phyloP scores from a whole-genome alignment of 1,140 invertebrate species.

The Rhizoglyphus robini region DNA sequence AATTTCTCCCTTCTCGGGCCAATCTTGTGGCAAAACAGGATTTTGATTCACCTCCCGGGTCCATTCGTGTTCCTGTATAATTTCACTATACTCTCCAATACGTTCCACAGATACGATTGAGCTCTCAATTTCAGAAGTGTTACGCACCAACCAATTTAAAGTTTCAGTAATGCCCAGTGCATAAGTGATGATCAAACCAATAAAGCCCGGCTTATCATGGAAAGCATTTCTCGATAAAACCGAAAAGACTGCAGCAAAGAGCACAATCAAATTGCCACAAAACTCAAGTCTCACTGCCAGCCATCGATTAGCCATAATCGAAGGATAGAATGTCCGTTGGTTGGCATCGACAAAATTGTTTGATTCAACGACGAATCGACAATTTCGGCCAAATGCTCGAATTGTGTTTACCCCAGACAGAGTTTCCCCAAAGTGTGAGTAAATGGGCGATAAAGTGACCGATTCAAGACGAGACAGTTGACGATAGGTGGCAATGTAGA shows the following conservation, averaged over 20 bases:
- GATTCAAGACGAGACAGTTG: conserved; percentile 36
- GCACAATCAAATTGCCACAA: too few relatives aligned
- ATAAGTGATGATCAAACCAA: conserved; percentile 79
- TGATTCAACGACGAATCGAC: conserved; percentile 51
- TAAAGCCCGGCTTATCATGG: conserved; percentile 54
- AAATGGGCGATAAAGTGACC: conserved; percentile 41
- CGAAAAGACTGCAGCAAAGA: conserved; percentile 67
- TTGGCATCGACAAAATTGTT: conserved; percentile 71
- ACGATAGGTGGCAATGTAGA: conserved; percentile 1
- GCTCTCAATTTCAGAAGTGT: conserved; percentile 91
- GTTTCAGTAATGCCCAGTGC: conserved; percentile 81
- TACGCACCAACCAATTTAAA: conserved; percentile 86
- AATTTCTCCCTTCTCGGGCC: conserved; percentile 61
- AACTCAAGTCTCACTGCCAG: conserved; percentile 76
- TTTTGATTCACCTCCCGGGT: not conserved
- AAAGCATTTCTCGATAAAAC: conserved; percentile 53
- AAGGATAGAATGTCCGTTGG: conserved; percentile 73
- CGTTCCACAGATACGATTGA: conserved; percentile 95
- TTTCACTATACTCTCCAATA: conserved; percentile 88
- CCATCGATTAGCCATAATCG: conserved; percentile 76
- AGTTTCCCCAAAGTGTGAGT: conserved; percentile 43
- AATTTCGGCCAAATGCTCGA: conserved; percentile 38
- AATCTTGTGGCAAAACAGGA: conserved; percentile 37
- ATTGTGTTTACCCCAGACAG: conserved; percentile 42
- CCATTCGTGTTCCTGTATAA: conserved; percentile 39